Evolutionary conservation across 2,888 invertebrate species (phyloP), one percentile per base, ranked within the genome.

Genomic region (Dasysyrphus tricinctus): DNA sequence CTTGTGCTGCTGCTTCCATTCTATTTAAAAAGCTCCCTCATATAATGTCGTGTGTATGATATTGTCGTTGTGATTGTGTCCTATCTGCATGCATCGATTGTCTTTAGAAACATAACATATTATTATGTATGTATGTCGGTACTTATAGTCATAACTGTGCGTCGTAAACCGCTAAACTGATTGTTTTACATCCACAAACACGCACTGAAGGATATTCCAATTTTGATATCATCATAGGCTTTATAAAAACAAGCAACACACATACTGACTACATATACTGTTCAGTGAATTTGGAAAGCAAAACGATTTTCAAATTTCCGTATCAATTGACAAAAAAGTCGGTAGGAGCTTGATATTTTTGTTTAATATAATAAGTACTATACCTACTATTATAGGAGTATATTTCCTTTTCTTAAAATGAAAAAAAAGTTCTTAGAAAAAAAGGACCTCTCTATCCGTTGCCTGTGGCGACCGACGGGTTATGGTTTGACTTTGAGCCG

Each of bases 121-220:
- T 49, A 67, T 44, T 49, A 34, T 44, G 19, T 49, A 49, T 65
- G 24, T 5, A 44, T 14, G 44, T 44, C 5, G 24, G 37, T 63
- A 32, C 32, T 63, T 63, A n/a, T 29, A 16, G 47, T 49, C 65
- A 67, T 80, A 80, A 80, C 74, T 75, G 73, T 63, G 67, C 39
- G 69, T 69, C 77, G 56, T 88, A 85, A 88, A 88, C 80, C 82
- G 70, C 67, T 83, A 87, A 83, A 83, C 86, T 87, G 88, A 85
- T 88, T 88, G 88, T 88, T 88, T 88, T 86, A 82, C 88, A 86
- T 86, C 24, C 29, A 61, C 73, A 69, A 74, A 80, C 81, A 81
- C 73, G 76, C 85, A 85, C 81, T 73, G 54, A 51, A 69, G 54
- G 59, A 54, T 67, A 59, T 61, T 61, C 65, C 67, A 56, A 67